Conservation (phyloP, 2,888 invertebrate genomes). For the Troides aeacus region DNA sequence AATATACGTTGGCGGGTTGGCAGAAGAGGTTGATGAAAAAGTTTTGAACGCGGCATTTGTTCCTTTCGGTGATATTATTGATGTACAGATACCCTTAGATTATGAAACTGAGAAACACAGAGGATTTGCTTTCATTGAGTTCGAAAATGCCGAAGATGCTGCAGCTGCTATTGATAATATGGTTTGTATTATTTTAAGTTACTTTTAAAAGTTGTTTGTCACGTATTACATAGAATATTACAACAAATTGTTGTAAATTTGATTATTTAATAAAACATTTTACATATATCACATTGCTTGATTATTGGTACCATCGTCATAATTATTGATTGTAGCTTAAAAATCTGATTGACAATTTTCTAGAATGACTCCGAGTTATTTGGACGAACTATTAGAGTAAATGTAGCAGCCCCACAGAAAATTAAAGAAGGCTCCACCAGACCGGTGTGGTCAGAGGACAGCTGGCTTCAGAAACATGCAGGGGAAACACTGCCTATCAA, state of each 20-base stretch:
- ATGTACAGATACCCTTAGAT: conserved; percentile 98
- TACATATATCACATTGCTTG: too few species aligned
- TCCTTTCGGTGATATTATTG: conserved; percentile 98
- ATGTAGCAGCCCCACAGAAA: conserved; percentile 97
- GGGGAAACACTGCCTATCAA: conserved; percentile 88
- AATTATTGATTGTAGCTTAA: too few species aligned
- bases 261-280: too few species aligned
- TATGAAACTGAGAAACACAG: conserved; percentile 98
- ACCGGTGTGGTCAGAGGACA: conserved; percentile 99
- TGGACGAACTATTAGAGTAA: conserved; percentile 97
- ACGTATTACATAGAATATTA: too few species aligned
- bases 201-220: too few species aligned
- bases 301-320: too few species aligned
- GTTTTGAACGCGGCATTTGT: conserved; percentile 97
- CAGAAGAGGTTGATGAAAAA: conserved; percentile 98
- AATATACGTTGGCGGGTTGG: conserved; percentile 91
- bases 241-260: too few species aligned
- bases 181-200: conserved; percentile 76
- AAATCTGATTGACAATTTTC: conserved; percentile 33
- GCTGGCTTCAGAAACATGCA: conserved; percentile 98
- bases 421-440: conserved; percentile 97
- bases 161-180: conserved; percentile 99
- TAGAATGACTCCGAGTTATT: conserved; percentile 98
- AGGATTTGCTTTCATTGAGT: conserved; percentile 99
- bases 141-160: conserved; percentile 98